Evolutionary conservation across 1,140 invertebrate genomes (phyloP).

Genomic region (Pissodes strobi): DNA sequence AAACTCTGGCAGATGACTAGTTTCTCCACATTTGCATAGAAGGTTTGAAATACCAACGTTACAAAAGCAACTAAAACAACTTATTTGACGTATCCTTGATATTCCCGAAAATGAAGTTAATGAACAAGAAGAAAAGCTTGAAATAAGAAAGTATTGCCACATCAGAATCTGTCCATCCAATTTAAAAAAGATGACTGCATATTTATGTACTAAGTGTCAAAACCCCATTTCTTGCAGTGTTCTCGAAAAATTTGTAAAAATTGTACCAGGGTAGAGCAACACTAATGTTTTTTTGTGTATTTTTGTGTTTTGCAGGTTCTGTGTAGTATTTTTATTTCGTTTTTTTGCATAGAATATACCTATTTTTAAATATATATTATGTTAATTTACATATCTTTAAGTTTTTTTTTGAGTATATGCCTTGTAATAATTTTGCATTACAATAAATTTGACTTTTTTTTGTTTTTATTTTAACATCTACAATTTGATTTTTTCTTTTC

Average conservation of each 20-base stretch:
- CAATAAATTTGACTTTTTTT: too few species aligned
- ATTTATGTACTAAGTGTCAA: not conserved
- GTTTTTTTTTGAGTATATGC: not conserved
- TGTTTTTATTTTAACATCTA: too few species aligned
- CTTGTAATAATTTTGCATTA: not conserved
- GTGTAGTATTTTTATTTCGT: not conserved
- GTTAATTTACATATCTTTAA: not conserved
- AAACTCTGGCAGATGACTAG: not conserved
- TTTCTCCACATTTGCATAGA: not conserved
- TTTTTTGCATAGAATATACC: not conserved
- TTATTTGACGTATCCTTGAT: not conserved
- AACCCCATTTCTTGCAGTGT: not conserved
- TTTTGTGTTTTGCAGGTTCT: not conserved
- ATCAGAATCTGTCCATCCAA: not conserved
- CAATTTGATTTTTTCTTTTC: not conserved
- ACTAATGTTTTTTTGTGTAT: not conserved
- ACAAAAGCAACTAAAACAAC: not conserved
- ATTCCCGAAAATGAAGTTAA: not conserved
- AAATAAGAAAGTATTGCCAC: not conserved
- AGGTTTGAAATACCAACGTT: not conserved
- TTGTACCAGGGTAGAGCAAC: too few species aligned
- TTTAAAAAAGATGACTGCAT: not conserved
- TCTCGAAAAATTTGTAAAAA: not conserved
- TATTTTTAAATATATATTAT: too few species aligned
- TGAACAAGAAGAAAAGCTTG: not conserved